These are phyloP conservation scores for Arvicanthis niloticus DNA, from an alignment of 2,113 vertebrate species.

Conservation along the genomic window DNA sequence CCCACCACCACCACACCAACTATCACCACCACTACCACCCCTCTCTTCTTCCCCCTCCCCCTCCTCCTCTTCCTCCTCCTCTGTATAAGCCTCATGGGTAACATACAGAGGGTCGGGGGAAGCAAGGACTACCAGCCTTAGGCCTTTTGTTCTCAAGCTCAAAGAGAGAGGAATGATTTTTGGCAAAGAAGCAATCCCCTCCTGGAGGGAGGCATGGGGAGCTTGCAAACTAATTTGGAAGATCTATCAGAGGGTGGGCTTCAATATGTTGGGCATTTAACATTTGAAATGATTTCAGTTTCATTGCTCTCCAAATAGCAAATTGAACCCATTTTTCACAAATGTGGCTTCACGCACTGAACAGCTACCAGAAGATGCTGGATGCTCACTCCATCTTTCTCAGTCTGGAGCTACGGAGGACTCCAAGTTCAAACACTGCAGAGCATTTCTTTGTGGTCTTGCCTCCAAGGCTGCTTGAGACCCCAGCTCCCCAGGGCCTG, in stretches of 20 bases:
- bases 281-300: slow-evolving; percentile 76
- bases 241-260: slow-evolving; percentile 69
- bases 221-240: slow-evolving; percentile 61
- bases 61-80: too few species aligned
- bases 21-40: too few species aligned
- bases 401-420: not conserved
- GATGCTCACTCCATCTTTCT: slow-evolving; percentile 51
- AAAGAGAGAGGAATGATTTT: slow-evolving; percentile 31
- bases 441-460: not conserved
- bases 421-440: not conserved
- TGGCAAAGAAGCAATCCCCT: slow-evolving; percentile 40
- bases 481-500: not conserved
- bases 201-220: slow-evolving; percentile 48
- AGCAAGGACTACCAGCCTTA: not conserved
- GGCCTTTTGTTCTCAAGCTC: slow-evolving; percentile 11
- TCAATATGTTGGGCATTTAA: slow-evolving; percentile 75
- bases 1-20: not conserved
- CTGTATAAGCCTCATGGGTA: not conserved
- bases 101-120: not conserved
- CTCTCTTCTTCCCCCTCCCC: not conserved
- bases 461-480: not conserved
- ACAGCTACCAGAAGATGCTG: slow-evolving; percentile 7
- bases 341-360: slow-evolving; percentile 27
- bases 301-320: slow-evolving; percentile 76
- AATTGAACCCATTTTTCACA: slow-evolving; percentile 73